Base-by-base conservation (phyloP, 2,113 vertebrate species). In the Myotis davidii region DNA sequence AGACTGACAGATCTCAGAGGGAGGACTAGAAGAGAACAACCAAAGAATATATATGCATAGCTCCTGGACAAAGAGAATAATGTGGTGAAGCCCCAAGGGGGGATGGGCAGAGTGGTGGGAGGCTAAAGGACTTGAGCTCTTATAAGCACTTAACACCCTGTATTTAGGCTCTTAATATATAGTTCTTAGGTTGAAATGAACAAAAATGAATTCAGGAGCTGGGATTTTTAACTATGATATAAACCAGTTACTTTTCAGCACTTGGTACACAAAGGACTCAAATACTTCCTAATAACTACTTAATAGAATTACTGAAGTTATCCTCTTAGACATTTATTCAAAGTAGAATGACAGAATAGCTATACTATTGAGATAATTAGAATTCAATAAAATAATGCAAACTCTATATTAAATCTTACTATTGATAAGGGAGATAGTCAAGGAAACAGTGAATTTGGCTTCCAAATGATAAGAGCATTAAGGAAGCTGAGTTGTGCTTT, bases 261-360 rank as follows among this genome's bases (percentile, higher is more conserved):
- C n/a, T 86, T 76, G 25, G 6, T 93, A 42, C 39, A 64, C 29
- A 88, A 9, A 76, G 72, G 5, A 64, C 20, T 94, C n/a, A 85
- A 56, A 59, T 87, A 74, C 39, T 67, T 97, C 12, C 34, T 89
- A 83, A 29, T 90, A 92, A 74, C 9, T 90, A 67, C 18, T 91
- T 93, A 59, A 70, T 56, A 91, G 39, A 92, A 84, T n/a, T 90
- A 67, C 29, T 88, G 64, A 73, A 48, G 42, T 56, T 42, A 82
- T 92, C 50, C 32, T 88, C 21, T 18, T 90, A 34, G 13, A 77
- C 87, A 32, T 69, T 48, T 74, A 90, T 72, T 96, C 20, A 78
- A 88, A 92, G 2, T 82, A 77, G n/a, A 97, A 54, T 74, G 64
- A 34, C 56, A 56, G 37, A 48, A 54, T 90, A 82, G 50, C 12